Evolutionary conservation across 2,113 vertebrate genomes (phyloP), one percentile per base, ranked within the genome.

Genomic region (Carassius gibelio): DNA sequence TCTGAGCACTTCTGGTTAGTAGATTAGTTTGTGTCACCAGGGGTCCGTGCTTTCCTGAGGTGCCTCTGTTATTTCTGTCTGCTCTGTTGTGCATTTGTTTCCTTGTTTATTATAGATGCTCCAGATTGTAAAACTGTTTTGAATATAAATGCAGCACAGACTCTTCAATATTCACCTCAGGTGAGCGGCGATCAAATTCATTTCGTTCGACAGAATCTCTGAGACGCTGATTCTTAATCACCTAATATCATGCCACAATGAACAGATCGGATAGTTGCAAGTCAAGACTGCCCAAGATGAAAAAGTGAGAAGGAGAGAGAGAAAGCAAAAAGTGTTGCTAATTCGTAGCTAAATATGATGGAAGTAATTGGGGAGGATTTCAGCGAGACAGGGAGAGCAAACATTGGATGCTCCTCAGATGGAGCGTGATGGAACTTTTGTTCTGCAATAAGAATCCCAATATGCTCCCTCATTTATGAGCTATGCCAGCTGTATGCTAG

Each of bases 151-250:
- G 75, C 66, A 5, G 13, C 1, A 13, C 71, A 30, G 8, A 42
- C 81, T 71, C 62, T 79, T 86, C 81, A 76, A 48, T 85, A 90
- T 90, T 91, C 88, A 87, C 85, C 83, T 90, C 90, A 89, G 91
- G 87, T 90, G 75, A 55, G 69, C 38, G 42, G 34, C 30, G 74
- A 82, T 50, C 42, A 50, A 81, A 75, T 83, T 69, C 13, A 79
- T 76, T 87, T 77, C 71, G 19, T 78, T 84, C 19, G n/a, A n/a
- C 62, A n/a, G 50, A 79, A 90, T 88, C 87, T 90, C 84, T 81
- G 90, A 85, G 88, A 90, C 89, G 88, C 83, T 91, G 88, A 92
- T 92, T 94, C 93, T 92, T 94, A 93, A 94, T 94, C 91, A 94
- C 89, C 92, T 91, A 92, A 93, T 93, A 93, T 94, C 90, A 93